Evolutionary conservation across 2,797 vertebrate genomes (phyloP).

Genomic region (Coranthus polyacanthus): DNA sequence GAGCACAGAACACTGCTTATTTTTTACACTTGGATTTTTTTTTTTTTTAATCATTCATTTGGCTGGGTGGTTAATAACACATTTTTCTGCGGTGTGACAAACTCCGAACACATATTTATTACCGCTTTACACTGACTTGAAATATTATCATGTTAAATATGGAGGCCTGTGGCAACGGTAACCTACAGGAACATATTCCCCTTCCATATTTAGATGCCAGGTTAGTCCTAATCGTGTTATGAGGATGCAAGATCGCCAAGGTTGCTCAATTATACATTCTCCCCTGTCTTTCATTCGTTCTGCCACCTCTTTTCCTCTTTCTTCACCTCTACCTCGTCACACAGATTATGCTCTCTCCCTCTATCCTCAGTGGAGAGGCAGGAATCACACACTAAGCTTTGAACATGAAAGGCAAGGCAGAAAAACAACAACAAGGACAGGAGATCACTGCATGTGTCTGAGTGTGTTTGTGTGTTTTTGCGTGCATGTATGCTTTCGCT

Average conservation of each 20-base stretch:
- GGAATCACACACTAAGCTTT: slow-evolving; percentile 81
- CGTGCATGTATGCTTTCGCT: slow-evolving; percentile 26
- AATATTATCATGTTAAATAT: slow-evolving; percentile 72
- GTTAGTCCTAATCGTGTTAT: slow-evolving; percentile 82
- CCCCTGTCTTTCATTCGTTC: slow-evolving; percentile 78
- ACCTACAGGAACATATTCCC: slow-evolving; percentile 64
- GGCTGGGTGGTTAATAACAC: too few species aligned
- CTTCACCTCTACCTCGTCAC: slow-evolving; percentile 79
- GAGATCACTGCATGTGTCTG: slow-evolving; percentile 68
- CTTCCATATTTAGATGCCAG: slow-evolving; percentile 80
- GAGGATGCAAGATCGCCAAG: slow-evolving; percentile 76
- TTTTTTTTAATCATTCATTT: too few species aligned
- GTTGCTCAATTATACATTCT: slow-evolving; percentile 82
- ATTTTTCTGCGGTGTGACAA: too few species aligned
- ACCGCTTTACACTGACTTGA: slow-evolving; percentile 14
- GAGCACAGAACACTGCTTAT: too few species aligned
- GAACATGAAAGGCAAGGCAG: slow-evolving; percentile 83
- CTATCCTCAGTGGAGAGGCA: slow-evolving; percentile 70
- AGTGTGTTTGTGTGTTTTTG: slow-evolving; percentile 62
- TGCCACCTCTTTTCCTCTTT: slow-evolving; percentile 75
- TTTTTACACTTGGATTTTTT: too few species aligned
- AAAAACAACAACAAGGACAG: slow-evolving; percentile 80
- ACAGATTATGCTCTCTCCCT: slow-evolving; percentile 78
- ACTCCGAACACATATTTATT: too few species aligned
- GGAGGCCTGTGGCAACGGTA: slow-evolving; percentile 61